These are phyloP conservation scores for Graptemys geographica DNA, from an alignment of 2,797 vertebrate species.

Conservation along the genomic window DNA sequence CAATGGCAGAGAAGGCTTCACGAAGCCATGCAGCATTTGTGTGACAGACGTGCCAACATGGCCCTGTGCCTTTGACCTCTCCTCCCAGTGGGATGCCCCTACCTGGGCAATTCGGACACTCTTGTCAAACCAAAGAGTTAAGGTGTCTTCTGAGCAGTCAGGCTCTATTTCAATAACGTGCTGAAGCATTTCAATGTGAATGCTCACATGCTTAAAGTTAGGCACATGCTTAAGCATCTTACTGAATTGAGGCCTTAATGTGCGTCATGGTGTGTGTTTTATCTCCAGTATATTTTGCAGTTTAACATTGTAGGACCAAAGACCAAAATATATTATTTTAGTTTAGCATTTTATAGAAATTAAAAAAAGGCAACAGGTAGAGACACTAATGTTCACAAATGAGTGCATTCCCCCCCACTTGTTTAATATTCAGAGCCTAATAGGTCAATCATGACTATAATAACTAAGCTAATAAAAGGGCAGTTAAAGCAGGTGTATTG, in stretches of 20 bases:
- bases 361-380: conserved; percentile 48
- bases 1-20: background rate
- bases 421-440: background rate
- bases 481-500: conserved; percentile 24
- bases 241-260: background rate
- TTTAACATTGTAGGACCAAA: background rate
- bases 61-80: background rate
- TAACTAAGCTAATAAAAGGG: conserved; percentile 25
- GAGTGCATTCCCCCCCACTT: background rate
- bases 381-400: background rate
- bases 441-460: conserved; percentile 34
- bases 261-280: background rate
- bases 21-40: background rate
- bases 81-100: background rate
- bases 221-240: fast-evolving
- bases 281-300: background rate
- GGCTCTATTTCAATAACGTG: background rate
- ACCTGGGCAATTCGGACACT: background rate
- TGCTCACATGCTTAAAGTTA: background rate
- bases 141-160: background rate
- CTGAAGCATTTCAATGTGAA: background rate
- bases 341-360: conserved; percentile 6
- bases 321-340: conserved; percentile 3
- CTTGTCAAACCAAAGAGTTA: background rate
- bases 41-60: background rate